These are phyloP conservation scores for Cephus nigrinus DNA, from an alignment of 2,888 invertebrate genomes.

Conservation along the genomic window DNA sequence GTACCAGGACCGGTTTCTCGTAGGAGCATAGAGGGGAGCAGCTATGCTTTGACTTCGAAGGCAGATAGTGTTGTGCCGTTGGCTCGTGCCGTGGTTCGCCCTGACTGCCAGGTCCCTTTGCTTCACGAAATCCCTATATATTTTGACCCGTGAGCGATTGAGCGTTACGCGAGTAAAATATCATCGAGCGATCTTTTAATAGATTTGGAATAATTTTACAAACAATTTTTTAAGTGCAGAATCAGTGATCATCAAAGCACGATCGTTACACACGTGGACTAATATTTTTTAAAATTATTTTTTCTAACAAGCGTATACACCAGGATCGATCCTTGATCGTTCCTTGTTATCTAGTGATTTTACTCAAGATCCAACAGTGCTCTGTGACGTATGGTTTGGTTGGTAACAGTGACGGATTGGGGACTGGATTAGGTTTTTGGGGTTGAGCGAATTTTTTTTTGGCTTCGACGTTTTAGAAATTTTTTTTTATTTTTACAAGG, in stretches of 20 bases:
- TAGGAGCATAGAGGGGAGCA: constrained; percentile 52
- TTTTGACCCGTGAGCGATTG: not conserved
- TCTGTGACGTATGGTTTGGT: not conserved
- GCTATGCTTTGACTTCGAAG: constrained; percentile 48
- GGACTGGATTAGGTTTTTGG: not conserved
- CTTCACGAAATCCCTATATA: constrained; percentile 1
- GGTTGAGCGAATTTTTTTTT: not conserved
- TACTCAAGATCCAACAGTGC: not conserved
- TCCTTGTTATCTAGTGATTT: not conserved
- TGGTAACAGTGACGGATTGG: not conserved
- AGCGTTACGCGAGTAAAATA: not conserved
- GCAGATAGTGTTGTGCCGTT: constrained; percentile 66
- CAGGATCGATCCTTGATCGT: not conserved
- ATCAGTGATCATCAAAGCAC: not conserved
- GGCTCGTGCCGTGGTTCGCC: constrained; percentile 60
- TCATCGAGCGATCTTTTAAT: not conserved
- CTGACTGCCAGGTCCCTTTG: constrained; percentile 42
- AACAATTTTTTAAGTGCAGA: not conserved
- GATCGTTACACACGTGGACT: not conserved
- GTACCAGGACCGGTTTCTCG: constrained; percentile 52
- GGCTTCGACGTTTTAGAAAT: not conserved
- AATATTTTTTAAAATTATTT: not conserved
- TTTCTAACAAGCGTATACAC: not conserved
- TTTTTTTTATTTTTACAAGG: constrained; percentile 10
- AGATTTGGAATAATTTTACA: not conserved